Evolutionary conservation across 2,113 vertebrate species (phyloP), one percentile per base, ranked within the genome.

Genomic region (Amphiprion ocellaris): DNA sequence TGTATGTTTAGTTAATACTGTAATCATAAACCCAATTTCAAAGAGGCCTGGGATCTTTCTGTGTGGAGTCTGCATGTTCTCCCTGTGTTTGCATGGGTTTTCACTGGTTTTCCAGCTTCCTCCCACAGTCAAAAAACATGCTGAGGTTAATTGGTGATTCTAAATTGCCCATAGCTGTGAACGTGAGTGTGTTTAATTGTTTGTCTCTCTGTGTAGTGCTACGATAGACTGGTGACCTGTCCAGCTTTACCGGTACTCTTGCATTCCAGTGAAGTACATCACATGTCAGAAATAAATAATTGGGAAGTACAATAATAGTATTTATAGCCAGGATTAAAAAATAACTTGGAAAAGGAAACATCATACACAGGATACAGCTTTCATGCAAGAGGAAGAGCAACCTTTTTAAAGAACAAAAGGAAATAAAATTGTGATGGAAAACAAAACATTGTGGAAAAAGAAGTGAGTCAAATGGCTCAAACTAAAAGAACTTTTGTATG

Each of bases 381-480:
- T 26, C 2, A 0, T 26, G 49, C 9, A 56, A 56, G 73, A 65
- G 59, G 59, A 74, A 80, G 41, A 53, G 0, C 8, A 6, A 28
- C 30, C 11, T 61, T 79, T 74, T 79, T 37, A 37, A 62, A 26
- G 39, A 7, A 21, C 9, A 49, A 47, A n/a, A 6, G 16, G 16
- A 72, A 37, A 67, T 19, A 21, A 49, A 41, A 64, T 7, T 0
- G 30, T 14, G 2, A 41, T 14, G 55, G 60, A 82, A 81, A 85
- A 71, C 16, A 44, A 44, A 15, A 14, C 11, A 14, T 7, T 5
- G 3, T 11, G 14, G 37, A 63, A 26, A 19, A 33, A 39, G 17
- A 58, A 55, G 44, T 2, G 1, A 28, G 4, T n/a, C 21, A 23
- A 77, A 56, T 41, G 30, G 37, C 16, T 64, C 11, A n/a, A 24